Conservation (phyloP, 2,113 vertebrate species). For the Corapipo altera region DNA sequence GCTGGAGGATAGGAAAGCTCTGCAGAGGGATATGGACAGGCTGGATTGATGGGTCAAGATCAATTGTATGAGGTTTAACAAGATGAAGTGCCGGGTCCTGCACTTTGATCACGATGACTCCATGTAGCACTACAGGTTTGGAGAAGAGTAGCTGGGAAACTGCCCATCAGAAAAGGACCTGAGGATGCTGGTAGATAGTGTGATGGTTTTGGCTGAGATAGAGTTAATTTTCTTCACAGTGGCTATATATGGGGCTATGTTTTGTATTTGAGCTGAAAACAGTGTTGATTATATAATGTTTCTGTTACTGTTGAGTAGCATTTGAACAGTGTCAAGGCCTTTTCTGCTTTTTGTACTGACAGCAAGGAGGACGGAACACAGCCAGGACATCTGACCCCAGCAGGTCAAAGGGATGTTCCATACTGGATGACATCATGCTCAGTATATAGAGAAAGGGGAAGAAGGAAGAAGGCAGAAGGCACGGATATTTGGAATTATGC, state of each 20-base stretch:
- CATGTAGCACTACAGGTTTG: neutral
- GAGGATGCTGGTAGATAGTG: neutral
- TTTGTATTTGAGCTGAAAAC: neutral
- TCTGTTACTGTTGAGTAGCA: neutral
- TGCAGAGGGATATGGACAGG: neutral
- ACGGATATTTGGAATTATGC: neutral
- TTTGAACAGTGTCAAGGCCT: neutral
- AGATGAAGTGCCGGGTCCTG: accelerated
- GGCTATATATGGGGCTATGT: neutral
- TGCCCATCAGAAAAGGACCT: neutral
- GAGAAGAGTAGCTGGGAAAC: neutral
- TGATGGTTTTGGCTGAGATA: neutral
- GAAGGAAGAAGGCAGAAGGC: neutral
- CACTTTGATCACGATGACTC: neutral
- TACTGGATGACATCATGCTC: neutral
- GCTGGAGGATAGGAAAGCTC: neutral
- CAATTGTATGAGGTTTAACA: neutral
- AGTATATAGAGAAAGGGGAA: neutral
- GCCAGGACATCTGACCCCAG: neutral
- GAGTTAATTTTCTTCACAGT: neutral
- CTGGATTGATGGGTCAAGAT: neutral
- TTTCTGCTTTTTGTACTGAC: neutral
- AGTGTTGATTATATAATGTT: neutral
- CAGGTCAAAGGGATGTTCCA: neutral
- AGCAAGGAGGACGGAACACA: neutral